Evolutionary conservation across 2,888 invertebrate genomes (phyloP), one percentile per base, ranked within the genome.

Genomic region (Agelastica alni): DNA sequence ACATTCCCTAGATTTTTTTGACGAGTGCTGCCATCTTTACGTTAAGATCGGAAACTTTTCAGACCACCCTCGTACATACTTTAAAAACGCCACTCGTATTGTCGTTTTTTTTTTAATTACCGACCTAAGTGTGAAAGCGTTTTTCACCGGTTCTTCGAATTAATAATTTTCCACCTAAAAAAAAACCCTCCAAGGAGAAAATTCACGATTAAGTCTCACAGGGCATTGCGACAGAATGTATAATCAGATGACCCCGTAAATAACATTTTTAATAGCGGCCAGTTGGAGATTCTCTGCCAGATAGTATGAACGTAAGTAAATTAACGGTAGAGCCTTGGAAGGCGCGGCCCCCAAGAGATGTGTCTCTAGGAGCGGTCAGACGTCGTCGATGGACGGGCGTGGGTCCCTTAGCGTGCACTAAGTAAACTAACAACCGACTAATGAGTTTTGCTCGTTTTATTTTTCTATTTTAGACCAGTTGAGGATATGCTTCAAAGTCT

Each of bases 341-440:
- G 73, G 75, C 65, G 75, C 72, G 73, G 75, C 68, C 74, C 76
- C 76, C 76, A 69, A 64, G 76, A 76, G 76, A 75, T 75, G 74
- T 71, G 75, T 71, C 73, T 70, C 69, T 73, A 74, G 75, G 76
- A 74, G 75, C 71, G 75, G 73, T 68, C 68, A 70, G 71, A 53
- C 61, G 59, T 59, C 61, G 56, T 47, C 52, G 64, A 59, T 60
- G 64, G 67, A 67, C 72, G 68, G 72, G 74, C 66, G 72, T 69
- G 72, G 71, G 70, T 74, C 75, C 75, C 75, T 74, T 75, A 74
- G 75, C 75, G 70, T 70, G 70, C 70, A 65, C 69, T 56, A 72
- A 75, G 74, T 74, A 75, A 75, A 74, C 74, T 70, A 56, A 62
- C 57, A 65, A 66, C 69, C 67, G 67, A 70, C 71, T 73, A 74